phyloP scores from a whole-genome alignment of 2,888 invertebrate genomes.

The Pinctada fucata region DNA sequence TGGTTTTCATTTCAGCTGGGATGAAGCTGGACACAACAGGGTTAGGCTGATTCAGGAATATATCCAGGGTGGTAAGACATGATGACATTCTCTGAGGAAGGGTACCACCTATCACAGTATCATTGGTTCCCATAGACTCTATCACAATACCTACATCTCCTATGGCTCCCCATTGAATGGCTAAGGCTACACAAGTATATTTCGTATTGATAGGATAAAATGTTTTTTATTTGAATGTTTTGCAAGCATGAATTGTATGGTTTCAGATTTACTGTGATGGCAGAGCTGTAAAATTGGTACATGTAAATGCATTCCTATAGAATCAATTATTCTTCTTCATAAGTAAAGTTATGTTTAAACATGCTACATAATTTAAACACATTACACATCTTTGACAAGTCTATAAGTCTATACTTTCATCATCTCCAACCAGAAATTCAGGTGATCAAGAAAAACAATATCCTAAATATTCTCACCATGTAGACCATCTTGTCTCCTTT shows the following conservation, averaged over 20 bases:
- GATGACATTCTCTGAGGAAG: constrained; percentile 96
- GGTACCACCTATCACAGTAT: constrained; percentile 95
- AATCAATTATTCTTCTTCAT: too few relatives aligned
- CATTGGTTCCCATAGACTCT: constrained; percentile 91
- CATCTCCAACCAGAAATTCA: too few relatives aligned
- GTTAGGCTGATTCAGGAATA: constrained; percentile 89
- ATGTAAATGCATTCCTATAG: too few relatives aligned
- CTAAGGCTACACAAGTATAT: constrained; percentile 78
- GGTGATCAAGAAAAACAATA: too few relatives aligned
- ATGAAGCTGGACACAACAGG: constrained; percentile 82
- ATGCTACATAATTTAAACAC: too few relatives aligned
- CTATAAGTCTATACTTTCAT: too few relatives aligned
- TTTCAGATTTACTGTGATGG: too few relatives aligned
- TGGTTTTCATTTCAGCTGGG: constrained; percentile 84
- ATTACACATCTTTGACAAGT: too few relatives aligned
- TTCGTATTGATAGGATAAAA: not conserved
- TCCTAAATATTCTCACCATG: constrained; percentile 80
- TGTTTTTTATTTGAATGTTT: too few relatives aligned
- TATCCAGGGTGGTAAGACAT: constrained; percentile 91
- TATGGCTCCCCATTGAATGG: constrained; percentile 99
- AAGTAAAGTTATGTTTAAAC: too few relatives aligned
- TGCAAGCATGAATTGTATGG: too few relatives aligned
- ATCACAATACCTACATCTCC: constrained; percentile 96
- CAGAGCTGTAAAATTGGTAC: too few relatives aligned
- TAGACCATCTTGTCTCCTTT: constrained; percentile 87